Base-by-base conservation (phyloP, 2,113 vertebrate species). In the Sorex araneus region DNA sequence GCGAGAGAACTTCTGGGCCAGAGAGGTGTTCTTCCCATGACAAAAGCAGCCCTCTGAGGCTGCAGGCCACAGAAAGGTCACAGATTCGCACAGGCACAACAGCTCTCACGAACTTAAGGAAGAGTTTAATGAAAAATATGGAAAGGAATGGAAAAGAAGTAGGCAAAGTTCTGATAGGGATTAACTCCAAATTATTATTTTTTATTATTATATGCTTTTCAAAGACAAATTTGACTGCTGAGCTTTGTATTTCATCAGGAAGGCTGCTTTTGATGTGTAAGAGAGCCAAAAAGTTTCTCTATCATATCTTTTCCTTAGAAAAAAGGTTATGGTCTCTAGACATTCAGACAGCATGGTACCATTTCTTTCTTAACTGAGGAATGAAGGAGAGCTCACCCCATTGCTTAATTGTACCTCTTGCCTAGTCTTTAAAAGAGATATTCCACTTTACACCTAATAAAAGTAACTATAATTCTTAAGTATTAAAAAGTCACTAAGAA, bases 131-230 rank as follows among this genome's bases (percentile, higher is more conserved):
- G 84, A 94, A 97, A 97, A 87, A 40, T 75, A 96, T 88, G 94
- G 82, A 95, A 97, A 96, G 94, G 94, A 97, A 95, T 92, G 43
- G 94, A 81, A 97, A 96, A 97, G 75, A 97, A 88, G 95, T 91
- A 95, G 89, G 96, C 6, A 96, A 86, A 94, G 25, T 84, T 54
- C 12, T 47, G 89, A 97, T 86, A 94, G 90, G 94, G 3, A 78
- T 91, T 77, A 95, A 75, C 93, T 23, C 27, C 28, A 92, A 9
- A 28, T 50, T 21, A 47, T 43, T 50, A 50, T 50, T 50, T 40
- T 69, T 30, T 45, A 73, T 47, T n/a, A 47, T 89, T 28, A 11
- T 7, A 30, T 1, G 54, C 13, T 71, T 84, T 83, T 45, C 47
- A 8, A 54, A 54, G 36, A 71, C 23, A 54, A 70, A 69, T 9